Percentiles rank a stretch among this genome's conserved stretches.
Conservation (phyloP, 2,113 vertebrate genomes). For the Chaetops frenatus region DNA sequence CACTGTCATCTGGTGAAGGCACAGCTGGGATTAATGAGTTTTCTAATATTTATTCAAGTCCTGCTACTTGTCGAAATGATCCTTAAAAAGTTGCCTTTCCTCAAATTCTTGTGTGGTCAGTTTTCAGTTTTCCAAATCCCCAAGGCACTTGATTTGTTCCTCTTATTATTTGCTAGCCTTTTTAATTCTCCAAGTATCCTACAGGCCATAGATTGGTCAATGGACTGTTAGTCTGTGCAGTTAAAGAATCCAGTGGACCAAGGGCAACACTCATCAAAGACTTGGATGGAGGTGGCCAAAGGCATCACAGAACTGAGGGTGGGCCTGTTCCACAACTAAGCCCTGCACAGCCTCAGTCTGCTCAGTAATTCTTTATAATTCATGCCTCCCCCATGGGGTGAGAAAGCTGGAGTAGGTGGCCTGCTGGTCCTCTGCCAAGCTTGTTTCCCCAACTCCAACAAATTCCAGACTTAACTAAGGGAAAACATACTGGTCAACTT, state of each 20-base stretch:
- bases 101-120: neutral
- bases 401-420: constrained; percentile 51
- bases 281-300: constrained; percentile 23
- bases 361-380: constrained; percentile 41
- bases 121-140: neutral
- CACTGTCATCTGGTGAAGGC: neutral
- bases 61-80: neutral
- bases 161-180: neutral
- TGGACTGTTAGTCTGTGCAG: neutral
- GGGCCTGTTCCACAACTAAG: constrained; percentile 40
- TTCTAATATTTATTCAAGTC: neutral
- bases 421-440: constrained; percentile 30
- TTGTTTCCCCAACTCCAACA: constrained; percentile 11
- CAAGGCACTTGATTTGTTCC: neutral
- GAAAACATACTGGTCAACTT: neutral
- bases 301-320: constrained; percentile 44
- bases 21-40: neutral
- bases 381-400: neutral
- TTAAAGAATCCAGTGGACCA: neutral
- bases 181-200: neutral
- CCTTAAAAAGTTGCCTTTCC: neutral
- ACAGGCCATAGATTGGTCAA: neutral
- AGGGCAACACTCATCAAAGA: constrained; percentile 26
- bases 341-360: constrained; percentile 17
- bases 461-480: neutral